Evolutionary conservation across 2,113 vertebrate genomes (phyloP).

Genomic region (Ornithorhynchus anatinus): DNA sequence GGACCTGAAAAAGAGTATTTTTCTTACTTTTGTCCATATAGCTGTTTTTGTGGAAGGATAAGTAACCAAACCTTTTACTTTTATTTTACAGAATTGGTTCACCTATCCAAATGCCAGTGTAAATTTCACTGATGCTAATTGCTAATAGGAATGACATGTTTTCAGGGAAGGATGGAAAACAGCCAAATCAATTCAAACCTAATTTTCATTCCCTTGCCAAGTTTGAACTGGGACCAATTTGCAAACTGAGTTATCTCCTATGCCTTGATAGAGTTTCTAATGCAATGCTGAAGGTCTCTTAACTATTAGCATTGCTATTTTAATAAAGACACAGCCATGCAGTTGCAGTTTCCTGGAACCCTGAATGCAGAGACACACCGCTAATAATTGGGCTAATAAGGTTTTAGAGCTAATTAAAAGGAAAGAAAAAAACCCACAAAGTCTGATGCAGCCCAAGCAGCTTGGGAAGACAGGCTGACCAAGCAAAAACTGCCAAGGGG

Average conservation of each 20-base stretch:
- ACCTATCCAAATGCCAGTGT: conserved; percentile 28
- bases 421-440: conserved; percentile 27
- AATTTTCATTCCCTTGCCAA: conserved; percentile 54
- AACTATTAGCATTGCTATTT: conserved; percentile 37
- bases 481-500: conserved; percentile 1
- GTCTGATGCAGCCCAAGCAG: neutral
- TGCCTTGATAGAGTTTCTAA: conserved; percentile 49
- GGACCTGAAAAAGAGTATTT: neutral
- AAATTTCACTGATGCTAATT: conserved; percentile 49
- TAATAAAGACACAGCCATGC: conserved; percentile 52
- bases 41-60: conserved; percentile 29
- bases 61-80: conserved; percentile 30
- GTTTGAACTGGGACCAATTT: conserved; percentile 58
- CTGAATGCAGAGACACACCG: conserved; percentile 50
- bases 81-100: conserved; percentile 37
- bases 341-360: conserved; percentile 26
- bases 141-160: conserved; percentile 50
- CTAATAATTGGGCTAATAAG: conserved; percentile 61
- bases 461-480: conserved; percentile 36
- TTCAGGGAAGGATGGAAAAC: conserved; percentile 20
- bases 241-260: conserved; percentile 57
- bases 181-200: conserved; percentile 49
- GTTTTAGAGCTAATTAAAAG: conserved; percentile 64
- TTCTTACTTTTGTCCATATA: conserved; percentile 19
- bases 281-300: conserved; percentile 50